These are phyloP conservation scores for Lepidotrigona ventralis DNA, from an alignment of 1,140 invertebrate genomes.

Conservation along the genomic window DNA sequence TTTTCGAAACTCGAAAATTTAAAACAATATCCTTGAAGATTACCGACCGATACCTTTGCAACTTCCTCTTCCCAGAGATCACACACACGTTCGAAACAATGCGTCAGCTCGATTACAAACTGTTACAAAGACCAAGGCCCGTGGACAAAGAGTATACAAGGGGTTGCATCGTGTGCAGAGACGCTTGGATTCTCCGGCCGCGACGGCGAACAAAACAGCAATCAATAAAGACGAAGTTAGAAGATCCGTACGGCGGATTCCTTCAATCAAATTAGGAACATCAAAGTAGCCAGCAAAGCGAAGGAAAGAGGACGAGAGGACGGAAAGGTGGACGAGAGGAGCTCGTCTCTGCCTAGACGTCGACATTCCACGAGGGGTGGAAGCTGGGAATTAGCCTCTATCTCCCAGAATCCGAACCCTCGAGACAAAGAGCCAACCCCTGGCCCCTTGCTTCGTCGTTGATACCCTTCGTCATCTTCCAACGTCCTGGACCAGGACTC, in stretches of 20 bases:
- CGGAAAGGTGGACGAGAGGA: conserved; percentile 60
- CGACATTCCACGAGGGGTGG: conserved; percentile 76
- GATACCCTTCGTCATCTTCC: conserved; percentile 59
- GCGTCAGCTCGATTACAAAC: conserved; percentile 19
- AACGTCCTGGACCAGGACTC: conserved; percentile 26
- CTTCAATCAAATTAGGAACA: conserved; percentile 81
- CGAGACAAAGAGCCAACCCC: conserved; percentile 75
- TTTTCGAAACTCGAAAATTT: too few relatives aligned
- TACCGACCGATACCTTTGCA: not conserved
- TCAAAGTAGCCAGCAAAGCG: conserved; percentile 77
- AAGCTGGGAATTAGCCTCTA: conserved; percentile 79
- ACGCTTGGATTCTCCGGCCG: conserved; percentile 15
- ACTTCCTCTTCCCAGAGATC: not conserved
- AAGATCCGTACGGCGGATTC: conserved; percentile 77
- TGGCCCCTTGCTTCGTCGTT: conserved; percentile 17
- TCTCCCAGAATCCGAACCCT: conserved; percentile 74
- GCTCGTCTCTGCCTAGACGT: conserved; percentile 39
- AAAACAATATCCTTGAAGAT: not conserved
- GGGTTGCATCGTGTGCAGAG: conserved; percentile 32
- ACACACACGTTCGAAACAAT: conserved; percentile 28
- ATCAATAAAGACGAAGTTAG: conserved; percentile 80
- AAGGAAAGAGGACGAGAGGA: conserved; percentile 67
- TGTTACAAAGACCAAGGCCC: conserved; percentile 32
- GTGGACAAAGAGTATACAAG: conserved; percentile 17
- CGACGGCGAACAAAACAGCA: conserved; percentile 76